These are phyloP conservation scores for Colostygia pectinataria DNA, from an alignment of 2,888 invertebrate genomes.

Conservation along the genomic window DNA sequence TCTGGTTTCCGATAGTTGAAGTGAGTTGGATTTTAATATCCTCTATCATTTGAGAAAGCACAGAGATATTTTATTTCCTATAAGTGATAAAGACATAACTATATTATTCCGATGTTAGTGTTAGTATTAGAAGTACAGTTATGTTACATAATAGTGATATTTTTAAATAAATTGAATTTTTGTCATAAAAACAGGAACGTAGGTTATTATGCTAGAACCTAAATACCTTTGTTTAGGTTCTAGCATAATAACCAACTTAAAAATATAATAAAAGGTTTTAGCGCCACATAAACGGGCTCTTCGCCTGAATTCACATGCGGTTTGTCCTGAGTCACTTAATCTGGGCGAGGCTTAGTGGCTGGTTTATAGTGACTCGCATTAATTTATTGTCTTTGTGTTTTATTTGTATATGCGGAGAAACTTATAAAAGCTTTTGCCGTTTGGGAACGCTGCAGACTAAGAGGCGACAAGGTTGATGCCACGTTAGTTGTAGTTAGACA, in stretches of 20 bases:
- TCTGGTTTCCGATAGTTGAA: too few relatives aligned
- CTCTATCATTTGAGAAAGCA: too few relatives aligned
- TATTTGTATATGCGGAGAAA: constrained; percentile 53
- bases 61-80: too few relatives aligned
- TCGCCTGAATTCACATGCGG: constrained; percentile 58
- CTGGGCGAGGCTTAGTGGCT: constrained; percentile 58
- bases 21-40: too few relatives aligned
- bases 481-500: constrained; percentile 16
- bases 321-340: constrained; percentile 57
- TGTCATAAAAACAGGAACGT: too few relatives aligned
- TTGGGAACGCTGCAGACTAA: constrained; percentile 36
- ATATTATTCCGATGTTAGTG: too few relatives aligned
- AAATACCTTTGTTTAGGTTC: too few relatives aligned
- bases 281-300: constrained; percentile 46
- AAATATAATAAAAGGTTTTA: constrained; percentile 42
- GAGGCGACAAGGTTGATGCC: constrained; percentile 22
- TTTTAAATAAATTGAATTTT: too few relatives aligned
- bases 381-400: constrained; percentile 68
- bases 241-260: neutral
- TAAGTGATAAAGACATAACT: too few relatives aligned
- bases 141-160: too few relatives aligned
- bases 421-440: constrained; percentile 53
- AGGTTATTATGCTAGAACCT: too few relatives aligned
- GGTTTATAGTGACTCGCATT: constrained; percentile 55
- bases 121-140: too few relatives aligned